A percentile compares a stretch with the other conserved stretches of the same genome.
phyloP scores from a whole-genome alignment of 1,140 invertebrate species.

The Gonatopus flavifemur region DNA sequence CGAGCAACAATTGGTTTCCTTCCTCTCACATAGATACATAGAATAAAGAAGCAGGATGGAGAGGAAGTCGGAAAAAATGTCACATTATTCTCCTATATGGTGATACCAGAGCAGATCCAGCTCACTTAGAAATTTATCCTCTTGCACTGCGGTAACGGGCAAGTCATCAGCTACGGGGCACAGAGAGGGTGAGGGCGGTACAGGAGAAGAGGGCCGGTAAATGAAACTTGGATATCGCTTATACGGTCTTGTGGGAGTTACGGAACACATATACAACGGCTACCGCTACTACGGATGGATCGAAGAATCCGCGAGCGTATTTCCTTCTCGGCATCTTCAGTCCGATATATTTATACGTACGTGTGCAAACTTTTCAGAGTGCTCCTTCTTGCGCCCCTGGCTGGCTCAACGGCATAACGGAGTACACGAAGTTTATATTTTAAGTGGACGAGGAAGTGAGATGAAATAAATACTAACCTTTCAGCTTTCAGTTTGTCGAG shows the following conservation, averaged over 20 bases:
- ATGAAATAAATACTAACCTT: too few relatives aligned
- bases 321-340: slow-evolving; percentile 17
- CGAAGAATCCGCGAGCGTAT: slow-evolving; percentile 7
- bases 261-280: slow-evolving; percentile 20
- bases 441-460: neutral
- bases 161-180: slow-evolving; percentile 8
- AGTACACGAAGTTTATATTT: neutral
- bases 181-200: neutral
- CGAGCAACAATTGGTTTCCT: slow-evolving; percentile 18
- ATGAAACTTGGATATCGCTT: slow-evolving; percentile 10
- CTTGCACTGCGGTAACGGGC: slow-evolving; percentile 12
- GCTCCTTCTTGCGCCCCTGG: too few relatives aligned
- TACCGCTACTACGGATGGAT: slow-evolving; percentile 18
- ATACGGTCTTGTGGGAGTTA: slow-evolving; percentile 38
- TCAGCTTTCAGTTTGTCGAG: too few relatives aligned
- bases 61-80: slow-evolving; percentile 38
- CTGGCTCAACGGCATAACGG: neutral
- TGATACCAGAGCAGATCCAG: slow-evolving; percentile 41
- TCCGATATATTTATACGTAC: slow-evolving; percentile 19
- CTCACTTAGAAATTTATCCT: slow-evolving; percentile 46
- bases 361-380: neutral
- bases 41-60: slow-evolving; percentile 17
- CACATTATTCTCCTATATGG: slow-evolving; percentile 54
- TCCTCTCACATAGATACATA: slow-evolving; percentile 31
- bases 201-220: neutral